A percentile compares a stretch with the other conserved stretches of the same genome.
Evolutionary conservation across 23 tunicate genomes (phyloP).

Genomic region (Ascidia mentula): DNA sequence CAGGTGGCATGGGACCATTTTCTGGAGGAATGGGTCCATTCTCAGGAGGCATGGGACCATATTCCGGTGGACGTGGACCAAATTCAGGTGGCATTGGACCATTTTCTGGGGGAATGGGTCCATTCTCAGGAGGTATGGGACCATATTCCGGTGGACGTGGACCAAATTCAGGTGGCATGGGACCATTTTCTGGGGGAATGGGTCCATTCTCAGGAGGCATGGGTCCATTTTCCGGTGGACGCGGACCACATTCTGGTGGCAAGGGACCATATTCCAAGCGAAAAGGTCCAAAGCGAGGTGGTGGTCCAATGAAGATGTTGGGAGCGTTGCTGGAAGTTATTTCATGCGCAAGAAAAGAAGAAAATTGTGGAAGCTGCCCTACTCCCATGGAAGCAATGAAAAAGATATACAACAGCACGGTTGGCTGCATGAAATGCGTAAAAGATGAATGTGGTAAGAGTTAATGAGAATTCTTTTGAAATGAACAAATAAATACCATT

Average conservation of each 20-base stretch:
- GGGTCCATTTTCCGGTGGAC: background rate
- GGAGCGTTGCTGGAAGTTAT: background rate
- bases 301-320: no score
- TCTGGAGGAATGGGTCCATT: no score
- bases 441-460: background rate
- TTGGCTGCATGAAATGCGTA: background rate
- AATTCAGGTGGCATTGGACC: no score
- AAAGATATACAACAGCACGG: background rate
- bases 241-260: background rate
- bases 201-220: background rate
- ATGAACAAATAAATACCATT: background rate
- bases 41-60: no score
- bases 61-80: no score
- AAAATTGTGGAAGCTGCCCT: background rate
- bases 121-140: background rate
- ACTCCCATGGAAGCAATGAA: background rate
- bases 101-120: slow-evolving; percentile 3
- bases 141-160: no score
- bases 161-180: background rate
- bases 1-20: no score
- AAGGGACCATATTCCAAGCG: background rate
- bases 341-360: background rate
- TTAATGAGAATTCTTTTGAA: background rate
- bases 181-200: background rate
- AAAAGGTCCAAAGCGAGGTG: no score